phyloP scores from a whole-genome alignment of 1,140 invertebrate genomes.

The Saccostrea echinata region DNA sequence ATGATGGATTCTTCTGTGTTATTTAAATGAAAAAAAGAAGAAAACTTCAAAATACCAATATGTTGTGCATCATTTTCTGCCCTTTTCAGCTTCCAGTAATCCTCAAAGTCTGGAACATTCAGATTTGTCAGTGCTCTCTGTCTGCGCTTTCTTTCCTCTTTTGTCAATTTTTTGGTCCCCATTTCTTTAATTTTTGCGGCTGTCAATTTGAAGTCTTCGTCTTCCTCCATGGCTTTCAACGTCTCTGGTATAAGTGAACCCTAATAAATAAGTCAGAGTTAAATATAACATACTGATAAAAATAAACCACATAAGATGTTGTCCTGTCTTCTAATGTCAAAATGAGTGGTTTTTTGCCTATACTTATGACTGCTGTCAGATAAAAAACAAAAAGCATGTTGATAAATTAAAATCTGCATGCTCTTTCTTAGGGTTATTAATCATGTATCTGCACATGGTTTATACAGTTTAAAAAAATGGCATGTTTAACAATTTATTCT shows the following conservation, averaged over 20 bases:
- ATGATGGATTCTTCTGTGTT: too few species aligned
- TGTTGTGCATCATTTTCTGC: slow-evolving; percentile 51
- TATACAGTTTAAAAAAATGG: too few species aligned
- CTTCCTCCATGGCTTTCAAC: slow-evolving; percentile 68
- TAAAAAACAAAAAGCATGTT: too few species aligned
- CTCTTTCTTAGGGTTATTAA: too few species aligned
- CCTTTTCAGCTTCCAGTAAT: slow-evolving; percentile 59
- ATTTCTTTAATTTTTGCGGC: slow-evolving; percentile 62
- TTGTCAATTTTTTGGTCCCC: slow-evolving; percentile 65
- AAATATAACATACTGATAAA: background rate
- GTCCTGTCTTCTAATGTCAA: too few species aligned
- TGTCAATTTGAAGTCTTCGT: slow-evolving; percentile 65
- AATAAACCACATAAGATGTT: too few species aligned
- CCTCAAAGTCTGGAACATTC: slow-evolving; percentile 65
- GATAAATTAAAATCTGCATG: too few species aligned
- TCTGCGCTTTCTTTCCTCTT: slow-evolving; percentile 65
- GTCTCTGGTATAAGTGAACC: slow-evolving; percentile 68
- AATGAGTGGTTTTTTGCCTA: too few species aligned
- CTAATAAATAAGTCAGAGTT: slow-evolving; percentile 43
- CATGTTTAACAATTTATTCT: too few species aligned
- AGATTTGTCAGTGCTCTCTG: slow-evolving; percentile 66
- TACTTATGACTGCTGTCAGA: too few species aligned
- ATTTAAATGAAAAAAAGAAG: too few species aligned
- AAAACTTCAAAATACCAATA: background rate
- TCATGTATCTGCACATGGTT: too few species aligned